These are phyloP conservation scores for Mastomys natalensis DNA, from an alignment of 2,113 vertebrate species.

Conservation along the genomic window DNA sequence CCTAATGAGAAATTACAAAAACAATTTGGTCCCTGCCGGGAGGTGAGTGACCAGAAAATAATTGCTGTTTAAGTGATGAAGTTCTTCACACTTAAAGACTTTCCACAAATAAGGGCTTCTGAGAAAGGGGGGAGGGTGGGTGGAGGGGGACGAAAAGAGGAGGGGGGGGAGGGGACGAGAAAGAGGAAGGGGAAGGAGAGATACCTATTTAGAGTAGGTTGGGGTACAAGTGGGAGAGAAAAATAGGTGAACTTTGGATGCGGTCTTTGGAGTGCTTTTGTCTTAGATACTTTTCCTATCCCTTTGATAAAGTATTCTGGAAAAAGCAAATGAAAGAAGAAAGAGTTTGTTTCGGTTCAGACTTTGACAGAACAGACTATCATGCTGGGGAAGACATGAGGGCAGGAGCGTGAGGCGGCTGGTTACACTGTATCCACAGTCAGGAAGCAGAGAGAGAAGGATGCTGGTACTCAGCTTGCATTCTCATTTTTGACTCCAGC, in stretches of 20 bases:
- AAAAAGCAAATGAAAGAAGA: not conserved
- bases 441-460: not conserved
- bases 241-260: not conserved
- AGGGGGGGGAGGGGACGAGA: too few species aligned
- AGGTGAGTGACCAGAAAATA: not conserved
- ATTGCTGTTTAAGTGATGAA: not conserved
- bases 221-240: not conserved
- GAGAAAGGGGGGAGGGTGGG: too few species aligned
- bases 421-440: not conserved
- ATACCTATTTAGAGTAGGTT: not conserved
- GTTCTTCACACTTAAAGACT: not conserved
- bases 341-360: too few species aligned
- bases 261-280: not conserved
- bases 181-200: too few species aligned
- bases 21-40: not conserved
- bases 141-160: too few species aligned
- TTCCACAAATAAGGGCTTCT: not conserved
- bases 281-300: not conserved
- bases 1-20: conserved; percentile 44
- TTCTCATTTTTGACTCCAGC: too few species aligned
- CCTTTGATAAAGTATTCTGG: not conserved
- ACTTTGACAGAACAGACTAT: not conserved
- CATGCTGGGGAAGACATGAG: not conserved
- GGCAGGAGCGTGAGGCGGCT: not conserved
- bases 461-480: too few species aligned